Base-by-base conservation (phyloP, 2,797 vertebrate species). In the Poecile montanus region DNA sequence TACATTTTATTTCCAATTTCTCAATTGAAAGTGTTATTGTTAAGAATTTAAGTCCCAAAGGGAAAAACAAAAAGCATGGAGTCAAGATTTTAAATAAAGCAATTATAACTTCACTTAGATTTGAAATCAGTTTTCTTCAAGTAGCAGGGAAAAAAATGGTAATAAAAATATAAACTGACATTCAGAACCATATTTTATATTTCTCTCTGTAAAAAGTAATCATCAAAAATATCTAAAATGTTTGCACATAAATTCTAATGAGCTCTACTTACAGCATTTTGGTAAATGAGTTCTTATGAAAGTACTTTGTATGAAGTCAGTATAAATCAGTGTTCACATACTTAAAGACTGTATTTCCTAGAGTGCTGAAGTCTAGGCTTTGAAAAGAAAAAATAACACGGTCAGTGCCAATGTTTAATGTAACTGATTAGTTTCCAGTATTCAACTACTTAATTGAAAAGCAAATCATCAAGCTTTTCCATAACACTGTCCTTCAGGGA, bases 231-330 rank as follows among this genome's bases (percentile, higher is more conserved):
- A 72, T 61, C 34, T 73, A 21, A 93, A 84, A 38, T 90, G 60
- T 92, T 95, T 89, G 58, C 56, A 72, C 38, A 79, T 88, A 91
- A 82, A 84, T 92, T 91, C 68, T 86, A 73, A 89, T 85, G 63
- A 92, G 38, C 42, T 94, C 44, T 84, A 36, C 79, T 93, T 81
- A 57, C 6, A 70, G 50, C 23, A 40, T 82, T 85, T 91, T 92
- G 36, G 47, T 91, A 89, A 89, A 82, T 78, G 50, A 83, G 32
- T 83, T 32, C 56, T 89, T 89, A 27, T 56, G 66, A 73, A 80
- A 89, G 47, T 78, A 72, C 27, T 48, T 83, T 32, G 6, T 77
- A 16, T 68, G 51, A 57, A 89, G 40, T 42, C 57, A 38, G 47
- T 85, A n/a, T 83, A 91, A 91, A 88, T 91, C 68, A 70, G 6